A percentile compares a stretch with the other conserved stretches of the same genome.
Evolutionary conservation across 1,140 invertebrate genomes (phyloP).

Genomic region (Scaptomyza pallida): DNA sequence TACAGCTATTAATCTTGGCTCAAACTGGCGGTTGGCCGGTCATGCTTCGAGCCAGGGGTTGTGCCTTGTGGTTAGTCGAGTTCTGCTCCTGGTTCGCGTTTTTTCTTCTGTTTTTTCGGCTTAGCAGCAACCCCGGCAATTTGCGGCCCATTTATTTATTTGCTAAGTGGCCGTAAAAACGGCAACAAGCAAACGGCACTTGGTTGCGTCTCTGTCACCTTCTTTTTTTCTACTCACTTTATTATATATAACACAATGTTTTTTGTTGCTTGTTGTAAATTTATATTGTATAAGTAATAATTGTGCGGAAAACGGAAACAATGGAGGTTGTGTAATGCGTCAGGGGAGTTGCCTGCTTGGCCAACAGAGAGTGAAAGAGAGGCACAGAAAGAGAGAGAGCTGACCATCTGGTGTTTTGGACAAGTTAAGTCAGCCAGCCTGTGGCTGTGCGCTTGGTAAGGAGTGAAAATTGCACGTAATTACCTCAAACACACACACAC

Average conservation of each 20-base stretch:
- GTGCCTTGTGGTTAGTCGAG: slow-evolving; percentile 60
- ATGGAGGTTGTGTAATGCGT: slow-evolving; percentile 81
- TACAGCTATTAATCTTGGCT: slow-evolving; percentile 79
- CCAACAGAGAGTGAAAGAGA: too few species aligned
- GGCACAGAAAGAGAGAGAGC: background rate
- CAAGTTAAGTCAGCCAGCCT: slow-evolving; percentile 48
- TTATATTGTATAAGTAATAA: slow-evolving; percentile 82
- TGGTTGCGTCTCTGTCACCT: slow-evolving; percentile 46
- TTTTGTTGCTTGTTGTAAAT: slow-evolving; percentile 48
- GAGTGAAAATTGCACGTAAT: slow-evolving; percentile 81
- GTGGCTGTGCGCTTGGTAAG: slow-evolving; percentile 63
- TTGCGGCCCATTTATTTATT: slow-evolving; percentile 79
- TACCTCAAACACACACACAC: slow-evolving; percentile 55
- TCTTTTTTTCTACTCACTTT: slow-evolving; percentile 20
- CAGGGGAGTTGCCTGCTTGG: slow-evolving; percentile 36
- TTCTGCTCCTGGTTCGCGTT: slow-evolving; percentile 28
- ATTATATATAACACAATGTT: slow-evolving; percentile 33
- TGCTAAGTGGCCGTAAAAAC: slow-evolving; percentile 81
- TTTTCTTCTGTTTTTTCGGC: slow-evolving; percentile 40
- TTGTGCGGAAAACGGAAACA: slow-evolving; percentile 83
- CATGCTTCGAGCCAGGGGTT: slow-evolving; percentile 4
- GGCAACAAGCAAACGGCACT: slow-evolving; percentile 49
- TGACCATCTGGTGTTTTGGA: slow-evolving; percentile 49
- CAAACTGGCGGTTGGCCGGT: slow-evolving; percentile 53
- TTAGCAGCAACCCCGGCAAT: slow-evolving; percentile 56